These are phyloP conservation scores for Daphoenositta chrysoptera DNA, from an alignment of 2,113 vertebrate species.

Conservation along the genomic window DNA sequence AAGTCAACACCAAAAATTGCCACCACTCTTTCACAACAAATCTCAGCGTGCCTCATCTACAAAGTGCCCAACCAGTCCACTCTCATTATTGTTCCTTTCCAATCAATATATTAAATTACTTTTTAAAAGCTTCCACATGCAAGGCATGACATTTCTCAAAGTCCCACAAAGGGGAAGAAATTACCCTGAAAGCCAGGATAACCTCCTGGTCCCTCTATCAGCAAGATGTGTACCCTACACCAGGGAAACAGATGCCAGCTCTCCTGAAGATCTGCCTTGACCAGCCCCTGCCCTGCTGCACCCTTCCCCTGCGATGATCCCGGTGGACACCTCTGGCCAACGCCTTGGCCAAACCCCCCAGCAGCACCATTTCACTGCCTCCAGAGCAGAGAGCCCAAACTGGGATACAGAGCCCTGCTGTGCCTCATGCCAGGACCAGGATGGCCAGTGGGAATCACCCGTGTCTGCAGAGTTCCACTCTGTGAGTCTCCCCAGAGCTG, in stretches of 20 bases:
- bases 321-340: neutral
- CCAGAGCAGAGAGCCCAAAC: neutral
- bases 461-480: neutral
- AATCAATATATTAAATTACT: conserved; percentile 19
- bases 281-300: neutral
- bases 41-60: neutral
- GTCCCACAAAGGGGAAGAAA: neutral
- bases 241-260: neutral
- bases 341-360: neutral
- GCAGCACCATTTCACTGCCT: neutral
- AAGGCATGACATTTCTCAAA: neutral
- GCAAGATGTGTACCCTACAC: neutral
- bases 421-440: neutral
- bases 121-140: neutral
- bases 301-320: neutral
- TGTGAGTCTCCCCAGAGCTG: neutral
- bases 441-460: neutral
- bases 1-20: neutral
- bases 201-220: neutral
- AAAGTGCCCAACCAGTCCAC: neutral
- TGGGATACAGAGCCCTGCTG: neutral
- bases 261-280: neutral
- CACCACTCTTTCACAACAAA: neutral
- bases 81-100: neutral
- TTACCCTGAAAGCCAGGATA: neutral